Evolutionary conservation across 1,140 invertebrate genomes (phyloP).

Genomic region (Sarcophaga bullata): DNA sequence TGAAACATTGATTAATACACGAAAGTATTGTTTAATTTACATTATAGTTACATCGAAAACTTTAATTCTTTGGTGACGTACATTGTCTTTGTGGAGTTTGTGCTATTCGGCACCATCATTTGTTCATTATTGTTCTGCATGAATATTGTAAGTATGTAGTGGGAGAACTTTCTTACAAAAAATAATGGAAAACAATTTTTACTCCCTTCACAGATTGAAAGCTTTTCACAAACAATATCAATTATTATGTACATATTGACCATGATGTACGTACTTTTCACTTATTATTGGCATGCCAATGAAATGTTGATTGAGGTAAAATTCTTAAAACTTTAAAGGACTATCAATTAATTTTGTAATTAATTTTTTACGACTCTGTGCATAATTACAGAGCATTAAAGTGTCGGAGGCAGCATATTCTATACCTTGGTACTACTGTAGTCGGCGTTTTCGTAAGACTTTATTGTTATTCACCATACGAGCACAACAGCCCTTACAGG

Average conservation of each 20-base stretch:
- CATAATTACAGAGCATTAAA: constrained; percentile 41
- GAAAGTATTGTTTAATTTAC: background rate
- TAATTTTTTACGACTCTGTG: background rate
- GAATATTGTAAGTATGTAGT: constrained; percentile 54
- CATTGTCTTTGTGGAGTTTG: constrained; percentile 54
- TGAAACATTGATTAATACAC: background rate
- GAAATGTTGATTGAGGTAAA: constrained; percentile 56
- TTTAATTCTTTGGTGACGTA: constrained; percentile 55
- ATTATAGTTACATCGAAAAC: constrained; percentile 52
- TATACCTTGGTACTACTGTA: constrained; percentile 45
- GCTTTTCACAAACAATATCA: constrained; percentile 37
- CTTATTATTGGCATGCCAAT: constrained; percentile 61
- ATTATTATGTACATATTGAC: constrained; percentile 57
- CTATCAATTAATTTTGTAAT: background rate
- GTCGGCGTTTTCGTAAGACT: constrained; percentile 53
- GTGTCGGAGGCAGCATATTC: constrained; percentile 44
- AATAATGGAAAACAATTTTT: background rate
- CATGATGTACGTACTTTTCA: constrained; percentile 60
- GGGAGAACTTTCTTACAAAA: background rate
- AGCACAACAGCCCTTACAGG: constrained; percentile 56
- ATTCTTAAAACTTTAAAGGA: background rate
- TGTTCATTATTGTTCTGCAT: constrained; percentile 57
- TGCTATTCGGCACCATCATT: constrained; percentile 59
- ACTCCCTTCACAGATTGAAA: constrained; percentile 42
- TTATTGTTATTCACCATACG: constrained; percentile 58